Percentiles rank a stretch among this genome's conserved stretches.
These are phyloP conservation scores for Agrotis puta DNA, from an alignment of 2,888 invertebrate species.

Conservation along the genomic window DNA sequence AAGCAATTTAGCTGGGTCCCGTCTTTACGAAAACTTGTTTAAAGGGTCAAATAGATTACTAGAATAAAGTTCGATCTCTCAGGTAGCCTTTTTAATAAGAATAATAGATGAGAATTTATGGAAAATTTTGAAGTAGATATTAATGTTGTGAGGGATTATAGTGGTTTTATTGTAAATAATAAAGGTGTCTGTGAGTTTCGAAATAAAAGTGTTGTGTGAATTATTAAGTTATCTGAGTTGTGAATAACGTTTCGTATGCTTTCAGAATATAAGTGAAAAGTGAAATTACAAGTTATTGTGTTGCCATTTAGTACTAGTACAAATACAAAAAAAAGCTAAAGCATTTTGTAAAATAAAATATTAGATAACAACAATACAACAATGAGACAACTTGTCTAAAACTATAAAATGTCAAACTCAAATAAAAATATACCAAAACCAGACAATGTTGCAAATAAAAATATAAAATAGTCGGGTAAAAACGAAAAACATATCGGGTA, in stretches of 20 bases:
- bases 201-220: slow-evolving; percentile 11
- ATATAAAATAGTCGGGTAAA: neutral
- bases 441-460: slow-evolving; percentile 17
- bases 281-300: neutral
- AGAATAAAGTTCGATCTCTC: slow-evolving; percentile 55
- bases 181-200: slow-evolving; percentile 7
- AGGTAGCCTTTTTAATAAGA: slow-evolving; percentile 42
- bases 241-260: neutral
- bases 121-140: neutral
- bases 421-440: slow-evolving; percentile 12
- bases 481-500: slow-evolving; percentile 15
- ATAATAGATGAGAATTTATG: slow-evolving; percentile 34
- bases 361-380: neutral
- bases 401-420: neutral
- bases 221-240: neutral
- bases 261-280: too few relatives aligned
- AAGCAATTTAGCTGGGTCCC: slow-evolving; percentile 61
- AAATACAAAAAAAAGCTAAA: neutral
- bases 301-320: neutral
- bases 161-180: neutral
- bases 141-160: neutral
- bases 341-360: neutral
- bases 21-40: slow-evolving; percentile 65
- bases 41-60: slow-evolving; percentile 67
- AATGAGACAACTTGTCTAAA: too few relatives aligned